These are phyloP conservation scores for Bradypodion pumilum DNA, from an alignment of 2,797 vertebrate genomes.

Conservation along the genomic window DNA sequence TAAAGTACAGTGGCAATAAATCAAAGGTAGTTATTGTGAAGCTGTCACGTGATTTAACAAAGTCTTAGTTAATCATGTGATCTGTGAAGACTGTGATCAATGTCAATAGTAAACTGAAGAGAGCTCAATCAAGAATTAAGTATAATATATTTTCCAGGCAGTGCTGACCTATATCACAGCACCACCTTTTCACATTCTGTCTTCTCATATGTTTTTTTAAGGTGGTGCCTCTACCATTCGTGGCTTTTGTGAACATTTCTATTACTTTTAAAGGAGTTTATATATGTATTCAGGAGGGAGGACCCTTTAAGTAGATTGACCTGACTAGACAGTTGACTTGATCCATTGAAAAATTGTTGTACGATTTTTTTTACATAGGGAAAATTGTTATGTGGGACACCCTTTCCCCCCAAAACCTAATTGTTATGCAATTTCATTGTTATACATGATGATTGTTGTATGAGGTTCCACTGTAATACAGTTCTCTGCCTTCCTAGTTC, in stretches of 20 bases:
- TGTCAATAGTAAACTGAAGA: background rate
- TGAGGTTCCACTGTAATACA: too few species aligned
- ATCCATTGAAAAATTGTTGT: too few species aligned
- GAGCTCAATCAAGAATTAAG: background rate
- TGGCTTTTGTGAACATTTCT: background rate
- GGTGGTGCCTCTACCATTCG: background rate
- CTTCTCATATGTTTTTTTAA: background rate
- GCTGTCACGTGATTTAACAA: too few species aligned
- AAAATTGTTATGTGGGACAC: too few species aligned
- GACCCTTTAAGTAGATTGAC: background rate
- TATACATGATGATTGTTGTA: too few species aligned
- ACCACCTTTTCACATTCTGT: background rate
- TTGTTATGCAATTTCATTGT: too few species aligned
- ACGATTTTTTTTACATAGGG: too few species aligned
- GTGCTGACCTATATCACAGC: background rate
- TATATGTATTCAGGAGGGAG: background rate
- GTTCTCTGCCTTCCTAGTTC: background rate
- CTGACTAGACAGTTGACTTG: background rate
- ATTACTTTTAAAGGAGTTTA: background rate
- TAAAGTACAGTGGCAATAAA: too few species aligned
- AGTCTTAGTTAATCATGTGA: background rate
- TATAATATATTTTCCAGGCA: background rate
- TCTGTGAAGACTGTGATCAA: background rate
- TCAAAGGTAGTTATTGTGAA: too few species aligned
- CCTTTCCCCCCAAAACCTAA: too few species aligned